Evolutionary conservation across 2,113 vertebrate species (phyloP).

Genomic region (Orcinus orca): DNA sequence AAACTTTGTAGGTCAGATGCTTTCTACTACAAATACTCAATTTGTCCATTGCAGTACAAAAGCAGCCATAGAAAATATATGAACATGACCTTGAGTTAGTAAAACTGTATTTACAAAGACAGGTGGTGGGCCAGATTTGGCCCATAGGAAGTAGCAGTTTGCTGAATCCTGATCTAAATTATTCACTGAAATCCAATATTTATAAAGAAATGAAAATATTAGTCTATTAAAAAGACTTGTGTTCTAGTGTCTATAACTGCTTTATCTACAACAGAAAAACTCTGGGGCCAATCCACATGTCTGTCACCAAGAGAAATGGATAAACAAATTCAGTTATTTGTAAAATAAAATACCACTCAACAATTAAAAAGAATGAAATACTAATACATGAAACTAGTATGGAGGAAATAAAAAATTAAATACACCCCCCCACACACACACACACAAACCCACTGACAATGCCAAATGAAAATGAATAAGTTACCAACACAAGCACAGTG

Average conservation of each 20-base stretch:
- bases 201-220: background rate
- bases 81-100: background rate
- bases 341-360: background rate
- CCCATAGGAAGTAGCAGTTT: background rate
- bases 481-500: background rate
- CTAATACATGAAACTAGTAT: background rate
- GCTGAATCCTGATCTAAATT: background rate
- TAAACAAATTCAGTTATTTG: background rate
- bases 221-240: background rate
- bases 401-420: background rate
- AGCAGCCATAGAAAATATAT: background rate
- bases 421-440: background rate
- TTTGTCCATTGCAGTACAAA: background rate
- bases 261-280: background rate
- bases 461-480: background rate
- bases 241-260: background rate
- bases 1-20: background rate
- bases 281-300: background rate
- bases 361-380: background rate
- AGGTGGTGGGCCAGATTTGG: background rate
- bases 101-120: background rate
- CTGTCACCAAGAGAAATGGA: background rate
- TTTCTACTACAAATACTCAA: background rate
- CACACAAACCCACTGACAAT: background rate
- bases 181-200: background rate